Base-by-base conservation (phyloP, 2,797 vertebrate genomes). In the Channa striata region DNA sequence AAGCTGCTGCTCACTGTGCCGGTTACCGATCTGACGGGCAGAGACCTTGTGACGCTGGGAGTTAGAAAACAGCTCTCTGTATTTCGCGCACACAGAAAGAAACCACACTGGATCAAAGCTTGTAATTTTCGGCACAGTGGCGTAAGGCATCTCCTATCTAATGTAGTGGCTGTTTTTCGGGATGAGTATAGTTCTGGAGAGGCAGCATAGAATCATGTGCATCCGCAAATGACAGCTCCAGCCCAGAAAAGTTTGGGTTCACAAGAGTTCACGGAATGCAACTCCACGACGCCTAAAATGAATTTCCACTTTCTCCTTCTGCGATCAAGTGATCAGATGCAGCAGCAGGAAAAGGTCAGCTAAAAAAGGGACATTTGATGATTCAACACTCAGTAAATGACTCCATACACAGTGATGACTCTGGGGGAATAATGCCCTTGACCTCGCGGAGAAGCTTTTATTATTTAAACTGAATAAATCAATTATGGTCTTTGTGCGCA, bases 151-250 rank as follows among this genome's bases (percentile, higher is more conserved):
- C 84, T 84, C 68, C 68, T 75, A 77, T 86, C 75, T 80, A 82
- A 84, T 82, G 17, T 73, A 62, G 74, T 3, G 68, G 59, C 83
- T 81, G 74, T 81, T 88, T 77, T 84, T 74, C 46, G 23, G 78
- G 80, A 69, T 36, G 82, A 86, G 74, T 80, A 73, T 74, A 83
- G 80, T 66, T 59, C 64, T 82, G 81, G 77, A 80, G 80, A 42
- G 43, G 80, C 62, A 82, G 78, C 59, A 80, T 75, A 77, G 82
- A 82, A 87, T 91, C 84, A 87, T 71, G 76, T 42, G 78, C 44
- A 52, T 91, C 90, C 91, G 81, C 90, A 89, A 93, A 89, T 90
- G 80, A 91, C 78, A 88, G 82, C 63, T 85, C 78, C 50, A 61
- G 36, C 58, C 46, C 16, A 40, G 42, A 68, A 43, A 68, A 72